These are phyloP conservation scores for Erebia aethiops DNA, from an alignment of 2,888 invertebrate species.

Conservation along the genomic window DNA sequence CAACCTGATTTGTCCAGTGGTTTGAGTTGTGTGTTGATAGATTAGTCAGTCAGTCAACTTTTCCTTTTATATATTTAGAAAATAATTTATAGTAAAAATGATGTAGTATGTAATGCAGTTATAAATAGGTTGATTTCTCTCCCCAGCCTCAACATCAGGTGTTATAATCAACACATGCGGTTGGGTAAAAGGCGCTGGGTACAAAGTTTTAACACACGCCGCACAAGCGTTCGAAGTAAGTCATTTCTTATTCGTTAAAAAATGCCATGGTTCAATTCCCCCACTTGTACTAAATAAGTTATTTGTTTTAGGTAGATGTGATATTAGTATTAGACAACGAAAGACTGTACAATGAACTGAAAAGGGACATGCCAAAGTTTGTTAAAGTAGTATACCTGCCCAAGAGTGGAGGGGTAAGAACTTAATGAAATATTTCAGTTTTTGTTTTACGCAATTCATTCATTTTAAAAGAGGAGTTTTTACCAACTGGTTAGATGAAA, in stretches of 20 bases:
- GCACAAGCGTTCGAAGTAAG: constrained; percentile 94
- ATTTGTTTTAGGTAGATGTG: constrained; percentile 87
- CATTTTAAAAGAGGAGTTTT: too few relatives aligned
- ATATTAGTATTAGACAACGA: constrained; percentile 98
- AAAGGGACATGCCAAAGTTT: constrained; percentile 95
- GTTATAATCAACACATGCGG: constrained; percentile 98
- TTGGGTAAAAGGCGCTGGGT: constrained; percentile 97
- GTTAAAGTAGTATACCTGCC: constrained; percentile 96
- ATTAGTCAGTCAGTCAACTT: too few relatives aligned
- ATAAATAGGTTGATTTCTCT: background rate
- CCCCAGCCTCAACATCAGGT: constrained; percentile 91
- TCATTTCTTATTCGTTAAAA: background rate
- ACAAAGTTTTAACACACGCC: constrained; percentile 92
- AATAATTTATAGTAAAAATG: too few relatives aligned
- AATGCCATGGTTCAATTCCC: background rate
- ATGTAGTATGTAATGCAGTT: too few relatives aligned
- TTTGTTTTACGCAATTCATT: too few relatives aligned
- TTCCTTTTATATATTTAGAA: too few relatives aligned
- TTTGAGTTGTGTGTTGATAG: too few relatives aligned
- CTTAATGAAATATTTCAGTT: too few relatives aligned
- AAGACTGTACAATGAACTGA: constrained; percentile 95
- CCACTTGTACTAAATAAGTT: background rate
- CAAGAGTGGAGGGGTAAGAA: constrained; percentile 96
- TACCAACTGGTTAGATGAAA: too few relatives aligned
- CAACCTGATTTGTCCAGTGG: too few relatives aligned